Evolutionary conservation across 1,140 invertebrate genomes (phyloP).

Genomic region (Papilio machaon): DNA sequence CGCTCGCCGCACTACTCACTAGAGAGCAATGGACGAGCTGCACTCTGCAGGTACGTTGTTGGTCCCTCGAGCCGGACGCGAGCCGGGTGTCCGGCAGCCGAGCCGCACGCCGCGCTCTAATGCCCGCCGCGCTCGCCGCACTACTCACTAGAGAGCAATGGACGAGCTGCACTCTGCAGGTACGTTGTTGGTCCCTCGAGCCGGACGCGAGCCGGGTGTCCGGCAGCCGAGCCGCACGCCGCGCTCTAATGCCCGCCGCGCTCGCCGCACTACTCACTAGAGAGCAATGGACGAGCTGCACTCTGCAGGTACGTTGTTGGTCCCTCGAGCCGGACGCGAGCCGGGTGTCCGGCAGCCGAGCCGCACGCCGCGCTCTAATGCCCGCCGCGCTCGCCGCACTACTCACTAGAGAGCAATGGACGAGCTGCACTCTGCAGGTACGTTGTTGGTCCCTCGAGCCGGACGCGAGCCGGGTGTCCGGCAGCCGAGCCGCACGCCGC

Average conservation of each 20-base stretch:
- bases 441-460: too few relatives aligned
- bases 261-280: constrained; percentile 45
- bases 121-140: constrained; percentile 54
- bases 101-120: constrained; percentile 28
- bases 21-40: constrained; percentile 46
- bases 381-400: constrained; percentile 55
- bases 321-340: constrained; percentile 45
- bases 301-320: constrained; percentile 52
- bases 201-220: constrained; percentile 36
- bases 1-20: constrained; percentile 47
- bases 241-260: constrained; percentile 52
- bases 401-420: constrained; percentile 43
- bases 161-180: constrained; percentile 52
- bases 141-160: constrained; percentile 45
- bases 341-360: constrained; percentile 25
- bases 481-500: constrained; percentile 23
- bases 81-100: constrained; percentile 31
- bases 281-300: constrained; percentile 46
- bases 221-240: constrained; percentile 22
- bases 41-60: constrained; percentile 50
- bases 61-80: constrained; percentile 48
- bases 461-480: constrained; percentile 8
- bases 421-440: constrained; percentile 52
- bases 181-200: constrained; percentile 49
- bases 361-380: constrained; percentile 41